Percentiles rank a stretch among this genome's conserved stretches.
Evolutionary conservation across 2,113 vertebrate genomes (phyloP).

Genomic region (Tympanuchus pallidicinctus): DNA sequence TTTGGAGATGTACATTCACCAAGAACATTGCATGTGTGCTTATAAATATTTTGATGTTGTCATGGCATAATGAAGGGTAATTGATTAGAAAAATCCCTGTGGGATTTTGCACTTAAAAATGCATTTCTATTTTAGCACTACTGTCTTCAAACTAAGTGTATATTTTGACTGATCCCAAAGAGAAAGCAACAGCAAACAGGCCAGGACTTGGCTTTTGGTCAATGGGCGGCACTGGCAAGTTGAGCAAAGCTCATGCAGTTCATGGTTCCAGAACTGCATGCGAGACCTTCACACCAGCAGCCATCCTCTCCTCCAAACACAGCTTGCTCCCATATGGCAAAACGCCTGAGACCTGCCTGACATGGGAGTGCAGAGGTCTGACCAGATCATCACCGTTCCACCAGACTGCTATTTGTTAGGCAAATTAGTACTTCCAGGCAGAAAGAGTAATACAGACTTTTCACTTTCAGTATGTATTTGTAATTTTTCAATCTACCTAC

Average conservation of each 20-base stretch:
- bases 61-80: conserved; percentile 40
- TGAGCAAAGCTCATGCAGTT: not conserved
- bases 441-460: not conserved
- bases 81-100: conserved; percentile 51
- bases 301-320: not conserved
- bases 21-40: conserved; percentile 29
- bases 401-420: not conserved
- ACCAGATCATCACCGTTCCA: not conserved
- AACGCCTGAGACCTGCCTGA: not conserved
- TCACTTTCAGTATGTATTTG: not conserved
- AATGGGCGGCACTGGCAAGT: not conserved
- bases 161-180: conserved; percentile 21
- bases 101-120: conserved; percentile 48
- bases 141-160: conserved; percentile 36
- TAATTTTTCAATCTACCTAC: not conserved
- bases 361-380: not conserved
- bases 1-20: conserved; percentile 47
- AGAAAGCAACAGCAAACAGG: conserved; percentile 10
- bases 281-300: not conserved
- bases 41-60: conserved; percentile 67
- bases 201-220: not conserved
- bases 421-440: not conserved
- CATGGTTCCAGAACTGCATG: rapidly evolving
- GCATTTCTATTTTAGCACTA: conserved; percentile 12
- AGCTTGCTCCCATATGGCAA: not conserved